Percentiles rank a stretch among this genome's conserved stretches.
Conservation (phyloP, 2,888 invertebrate genomes). For the Melangyna quadrimaculata region DNA sequence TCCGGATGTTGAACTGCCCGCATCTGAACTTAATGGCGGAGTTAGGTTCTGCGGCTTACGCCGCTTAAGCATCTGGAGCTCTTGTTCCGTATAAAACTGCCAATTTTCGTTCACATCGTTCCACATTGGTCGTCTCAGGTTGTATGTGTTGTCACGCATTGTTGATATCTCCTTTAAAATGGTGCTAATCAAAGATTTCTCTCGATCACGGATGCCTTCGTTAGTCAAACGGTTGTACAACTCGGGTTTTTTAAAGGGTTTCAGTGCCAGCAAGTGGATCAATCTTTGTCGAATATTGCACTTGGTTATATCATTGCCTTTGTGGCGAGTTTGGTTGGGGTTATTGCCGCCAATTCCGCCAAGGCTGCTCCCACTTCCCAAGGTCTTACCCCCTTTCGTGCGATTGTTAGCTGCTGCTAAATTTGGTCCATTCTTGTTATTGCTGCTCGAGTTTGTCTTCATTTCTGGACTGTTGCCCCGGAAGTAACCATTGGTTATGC, state of each 20-base stretch:
- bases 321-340: constrained; percentile 71
- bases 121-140: constrained; percentile 93
- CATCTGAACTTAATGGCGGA: constrained; percentile 92
- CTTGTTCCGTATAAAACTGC: constrained; percentile 96
- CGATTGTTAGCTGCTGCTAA: constrained; percentile 57
- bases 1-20: constrained; percentile 88
- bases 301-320: constrained; percentile 79
- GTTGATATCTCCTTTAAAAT: constrained; percentile 91
- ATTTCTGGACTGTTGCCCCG: constrained; percentile 64
- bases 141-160: constrained; percentile 94
- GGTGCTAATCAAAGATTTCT: constrained; percentile 88
- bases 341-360: constrained; percentile 41
- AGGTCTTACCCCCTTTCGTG: constrained; percentile 40
- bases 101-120: constrained; percentile 96
- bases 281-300: constrained; percentile 91
- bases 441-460: constrained; percentile 47
- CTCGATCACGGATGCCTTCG: constrained; percentile 94
- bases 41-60: constrained; percentile 95
- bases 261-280: constrained; percentile 95
- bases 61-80: constrained; percentile 92
- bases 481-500: constrained; percentile 77
- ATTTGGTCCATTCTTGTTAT: constrained; percentile 51
- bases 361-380: constrained; percentile 23
- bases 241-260: constrained; percentile 96
- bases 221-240: constrained; percentile 89